phyloP scores from a whole-genome alignment of 1,140 invertebrate species.

The Mesaphorura yosii region DNA sequence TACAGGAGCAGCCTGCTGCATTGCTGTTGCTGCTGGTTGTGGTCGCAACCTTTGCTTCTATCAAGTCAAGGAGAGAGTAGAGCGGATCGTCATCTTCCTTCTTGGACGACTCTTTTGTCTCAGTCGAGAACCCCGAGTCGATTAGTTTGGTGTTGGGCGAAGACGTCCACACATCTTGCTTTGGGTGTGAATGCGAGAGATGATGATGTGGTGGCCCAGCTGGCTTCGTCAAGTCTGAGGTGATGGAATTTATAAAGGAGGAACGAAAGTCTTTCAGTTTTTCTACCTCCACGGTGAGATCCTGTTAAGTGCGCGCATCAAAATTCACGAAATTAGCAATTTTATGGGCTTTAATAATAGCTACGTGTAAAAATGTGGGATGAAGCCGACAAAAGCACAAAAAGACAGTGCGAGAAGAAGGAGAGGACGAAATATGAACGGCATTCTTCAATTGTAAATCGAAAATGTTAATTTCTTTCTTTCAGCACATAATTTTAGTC shows the following conservation, averaged over 20 bases:
- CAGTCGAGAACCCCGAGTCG: conserved; percentile 29
- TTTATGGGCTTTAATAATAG: too few relatives aligned
- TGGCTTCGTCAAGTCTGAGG: background rate
- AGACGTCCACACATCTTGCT: conserved; percentile 7
- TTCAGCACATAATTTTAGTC: too few relatives aligned
- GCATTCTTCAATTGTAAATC: too few relatives aligned
- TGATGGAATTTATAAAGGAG: conserved; percentile 3
- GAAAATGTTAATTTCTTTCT: too few relatives aligned
- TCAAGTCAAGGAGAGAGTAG: conserved; percentile 28
- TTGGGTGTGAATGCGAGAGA: background rate
- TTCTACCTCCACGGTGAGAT: conserved; percentile 4
- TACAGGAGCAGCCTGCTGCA: background rate
- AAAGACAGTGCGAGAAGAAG: too few relatives aligned
- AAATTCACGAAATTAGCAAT: background rate
- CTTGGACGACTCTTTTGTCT: conserved; percentile 24
- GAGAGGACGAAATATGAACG: too few relatives aligned
- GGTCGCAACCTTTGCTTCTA: conserved; percentile 26
- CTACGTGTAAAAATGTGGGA: too few relatives aligned
- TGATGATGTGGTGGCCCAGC: conserved; percentile 8
- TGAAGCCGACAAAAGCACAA: too few relatives aligned
- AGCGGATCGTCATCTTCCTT: conserved; percentile 29
- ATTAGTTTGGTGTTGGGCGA: conserved; percentile 13
- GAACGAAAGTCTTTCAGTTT: conserved; percentile 9
- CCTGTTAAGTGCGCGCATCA: background rate
- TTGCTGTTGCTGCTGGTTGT: background rate